phyloP scores from a whole-genome alignment of 1,140 invertebrate species.

The Rhopalosiphum padi region DNA sequence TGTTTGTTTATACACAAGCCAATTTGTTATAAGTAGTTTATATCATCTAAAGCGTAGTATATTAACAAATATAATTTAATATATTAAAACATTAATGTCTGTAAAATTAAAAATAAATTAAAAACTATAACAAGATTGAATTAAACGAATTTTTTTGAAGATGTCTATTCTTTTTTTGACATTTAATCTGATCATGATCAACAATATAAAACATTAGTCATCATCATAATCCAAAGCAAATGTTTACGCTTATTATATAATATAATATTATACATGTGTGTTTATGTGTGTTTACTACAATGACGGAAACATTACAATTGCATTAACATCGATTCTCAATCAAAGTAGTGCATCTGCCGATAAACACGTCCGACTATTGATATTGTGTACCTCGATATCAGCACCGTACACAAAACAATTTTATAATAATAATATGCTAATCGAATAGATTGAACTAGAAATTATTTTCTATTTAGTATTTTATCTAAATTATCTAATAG shows the following conservation, averaged over 20 bases:
- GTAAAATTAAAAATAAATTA: neutral
- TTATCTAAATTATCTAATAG: neutral
- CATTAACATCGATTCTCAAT: constrained; percentile 35
- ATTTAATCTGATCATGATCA: neutral
- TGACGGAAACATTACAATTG: neutral
- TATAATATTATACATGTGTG: neutral
- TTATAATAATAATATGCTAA: neutral
- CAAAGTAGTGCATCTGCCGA: neutral
- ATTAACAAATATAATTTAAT: neutral
- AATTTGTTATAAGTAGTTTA: neutral
- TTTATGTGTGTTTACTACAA: neutral
- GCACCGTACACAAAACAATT: neutral
- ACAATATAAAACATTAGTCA: neutral
- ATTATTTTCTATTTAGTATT: neutral
- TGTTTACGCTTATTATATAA: neutral
- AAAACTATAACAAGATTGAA: neutral
- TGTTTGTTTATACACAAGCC: neutral
- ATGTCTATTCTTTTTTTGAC: neutral
- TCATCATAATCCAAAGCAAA: neutral
- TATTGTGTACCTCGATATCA: neutral
- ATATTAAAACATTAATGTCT: neutral
- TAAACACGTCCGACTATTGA: neutral
- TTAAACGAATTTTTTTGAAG: neutral
- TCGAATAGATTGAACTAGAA: neutral
- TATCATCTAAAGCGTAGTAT: neutral